These are phyloP conservation scores for Austrofundulus limnaeus DNA, from an alignment of 2,113 vertebrate species.

Conservation along the genomic window DNA sequence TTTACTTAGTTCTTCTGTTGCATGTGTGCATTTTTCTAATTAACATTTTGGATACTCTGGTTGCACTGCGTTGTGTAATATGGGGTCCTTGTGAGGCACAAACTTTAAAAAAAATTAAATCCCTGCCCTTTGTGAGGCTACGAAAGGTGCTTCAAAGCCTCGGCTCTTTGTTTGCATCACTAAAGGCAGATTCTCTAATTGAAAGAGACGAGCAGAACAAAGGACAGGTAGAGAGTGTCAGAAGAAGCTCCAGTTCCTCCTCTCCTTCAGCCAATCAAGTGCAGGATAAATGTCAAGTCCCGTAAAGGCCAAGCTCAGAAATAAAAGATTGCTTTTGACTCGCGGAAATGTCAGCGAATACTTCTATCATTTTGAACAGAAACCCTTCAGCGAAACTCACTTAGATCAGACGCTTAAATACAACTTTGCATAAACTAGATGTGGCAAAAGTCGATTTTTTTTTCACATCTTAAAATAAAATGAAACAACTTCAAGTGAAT, in stretches of 20 bases:
- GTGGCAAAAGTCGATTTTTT: no score
- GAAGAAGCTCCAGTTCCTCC: constrained; percentile 38
- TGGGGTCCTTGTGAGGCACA: constrained; percentile 3
- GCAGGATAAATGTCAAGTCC: constrained; percentile 65
- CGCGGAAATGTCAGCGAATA: constrained; percentile 46
- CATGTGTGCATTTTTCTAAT: background rate
- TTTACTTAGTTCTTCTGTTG: background rate
- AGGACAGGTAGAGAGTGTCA: constrained; percentile 34
- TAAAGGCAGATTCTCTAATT: constrained; percentile 48
- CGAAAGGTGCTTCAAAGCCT: constrained; percentile 40
- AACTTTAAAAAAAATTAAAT: constrained; percentile 34
- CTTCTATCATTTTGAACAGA: constrained; percentile 5
- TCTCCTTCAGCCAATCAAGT: constrained; percentile 50
- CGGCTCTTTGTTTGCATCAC: constrained; percentile 16
- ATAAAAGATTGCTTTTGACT: constrained; percentile 41
- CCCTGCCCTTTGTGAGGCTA: constrained; percentile 38
- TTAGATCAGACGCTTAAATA: background rate
- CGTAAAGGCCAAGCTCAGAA: constrained; percentile 52
- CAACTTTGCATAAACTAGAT: background rate
- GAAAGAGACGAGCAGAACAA: constrained; percentile 62
- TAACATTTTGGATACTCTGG: background rate
- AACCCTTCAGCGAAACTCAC: background rate
- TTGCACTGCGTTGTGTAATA: background rate
- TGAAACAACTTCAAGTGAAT: no score
- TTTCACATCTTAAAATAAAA: no score